Conservation (phyloP, 2,888 invertebrate genomes). For the Carabus problematicus region DNA sequence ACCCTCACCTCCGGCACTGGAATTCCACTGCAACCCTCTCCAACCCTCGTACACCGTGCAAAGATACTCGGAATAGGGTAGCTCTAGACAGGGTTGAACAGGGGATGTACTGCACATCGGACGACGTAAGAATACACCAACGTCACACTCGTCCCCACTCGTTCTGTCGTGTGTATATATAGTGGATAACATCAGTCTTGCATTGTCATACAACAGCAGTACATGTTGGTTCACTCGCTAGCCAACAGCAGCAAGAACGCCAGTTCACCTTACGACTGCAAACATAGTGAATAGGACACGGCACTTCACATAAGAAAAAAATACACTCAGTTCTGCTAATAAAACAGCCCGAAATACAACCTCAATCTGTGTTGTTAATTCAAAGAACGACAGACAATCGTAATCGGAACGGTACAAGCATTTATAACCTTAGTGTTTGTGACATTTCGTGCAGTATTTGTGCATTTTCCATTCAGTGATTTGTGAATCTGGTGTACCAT, state of each 20-base stretch:
- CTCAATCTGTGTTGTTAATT: too few relatives aligned
- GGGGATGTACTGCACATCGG: constrained; percentile 9
- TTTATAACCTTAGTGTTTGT: too few relatives aligned
- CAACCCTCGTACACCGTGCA: background rate
- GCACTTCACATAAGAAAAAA: background rate
- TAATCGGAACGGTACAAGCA: too few relatives aligned
- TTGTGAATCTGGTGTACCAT: too few relatives aligned
- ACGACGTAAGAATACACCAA: background rate
- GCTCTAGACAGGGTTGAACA: constrained; percentile 18
- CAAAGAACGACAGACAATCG: too few relatives aligned
- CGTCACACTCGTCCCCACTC: background rate
- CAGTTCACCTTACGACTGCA: constrained; percentile 3
- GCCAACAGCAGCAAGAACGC: background rate
- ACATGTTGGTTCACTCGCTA: too few relatives aligned
- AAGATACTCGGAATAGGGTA: constrained; percentile 1
- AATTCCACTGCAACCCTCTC: background rate
- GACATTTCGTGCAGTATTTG: too few relatives aligned
- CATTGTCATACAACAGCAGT: background rate
- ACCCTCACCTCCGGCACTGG: background rate
- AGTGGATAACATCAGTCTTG: background rate
- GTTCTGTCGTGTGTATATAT: background rate
- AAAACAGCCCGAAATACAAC: too few relatives aligned
- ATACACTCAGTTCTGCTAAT: too few relatives aligned
- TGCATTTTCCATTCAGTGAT: too few relatives aligned
- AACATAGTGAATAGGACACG: background rate